A percentile compares a stretch with the other conserved stretches of the same genome.
Evolutionary conservation across 1,140 invertebrate genomes (phyloP).

Genomic region (Halesus radiatus): DNA sequence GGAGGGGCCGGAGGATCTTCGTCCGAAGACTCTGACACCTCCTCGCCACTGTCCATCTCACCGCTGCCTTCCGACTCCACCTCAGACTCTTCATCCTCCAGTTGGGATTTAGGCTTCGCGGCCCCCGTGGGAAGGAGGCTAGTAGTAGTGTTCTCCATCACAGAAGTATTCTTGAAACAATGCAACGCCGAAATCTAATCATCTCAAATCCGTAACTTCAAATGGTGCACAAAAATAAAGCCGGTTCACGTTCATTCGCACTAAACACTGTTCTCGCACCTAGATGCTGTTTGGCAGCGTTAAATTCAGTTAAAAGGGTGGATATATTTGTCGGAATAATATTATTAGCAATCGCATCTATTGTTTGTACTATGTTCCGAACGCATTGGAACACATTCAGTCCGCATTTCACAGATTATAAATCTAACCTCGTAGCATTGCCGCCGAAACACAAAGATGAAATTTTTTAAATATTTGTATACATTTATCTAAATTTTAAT

Average conservation of each 20-base stretch:
- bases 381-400: slow-evolving; percentile 4
- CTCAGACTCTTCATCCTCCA: slow-evolving; percentile 59
- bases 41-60: slow-evolving; percentile 63
- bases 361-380: slow-evolving; percentile 39
- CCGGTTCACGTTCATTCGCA: slow-evolving; percentile 16
- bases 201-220: slow-evolving; percentile 17
- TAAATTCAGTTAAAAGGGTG: slow-evolving; percentile 22
- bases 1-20: slow-evolving; percentile 59
- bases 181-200: slow-evolving; percentile 40
- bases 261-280: background rate
- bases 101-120: slow-evolving; percentile 61
- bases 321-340: slow-evolving; percentile 33
- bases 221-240: slow-evolving; percentile 11
- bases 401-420: slow-evolving; percentile 17
- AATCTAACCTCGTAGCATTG: slow-evolving; percentile 29
- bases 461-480: slow-evolving; percentile 41
- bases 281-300: background rate
- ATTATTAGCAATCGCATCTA: slow-evolving; percentile 47
- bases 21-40: slow-evolving; percentile 59
- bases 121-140: slow-evolving; percentile 52
- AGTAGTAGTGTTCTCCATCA: slow-evolving; percentile 60
- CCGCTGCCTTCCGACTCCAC: slow-evolving; percentile 63
- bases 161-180: slow-evolving; percentile 58
- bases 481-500: slow-evolving; percentile 48
- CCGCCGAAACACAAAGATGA: slow-evolving; percentile 28